Evolutionary conservation across 2,888 invertebrate genomes (phyloP).

Genomic region (Acanthopleura granulata): DNA sequence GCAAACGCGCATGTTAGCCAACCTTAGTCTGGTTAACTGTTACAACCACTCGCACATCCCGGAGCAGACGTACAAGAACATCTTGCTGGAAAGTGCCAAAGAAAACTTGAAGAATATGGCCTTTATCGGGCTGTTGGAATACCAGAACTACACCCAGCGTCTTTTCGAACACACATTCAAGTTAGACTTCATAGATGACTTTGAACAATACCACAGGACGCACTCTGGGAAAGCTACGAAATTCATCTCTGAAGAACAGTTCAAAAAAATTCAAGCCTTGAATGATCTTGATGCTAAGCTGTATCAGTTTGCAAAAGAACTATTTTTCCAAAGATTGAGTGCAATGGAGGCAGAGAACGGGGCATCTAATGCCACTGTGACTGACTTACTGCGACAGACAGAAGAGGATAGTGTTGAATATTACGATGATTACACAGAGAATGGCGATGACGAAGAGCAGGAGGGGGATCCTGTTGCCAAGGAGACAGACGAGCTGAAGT

Average conservation of each 20-base stretch:
- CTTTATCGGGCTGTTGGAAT: conserved; percentile 97
- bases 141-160: conserved; percentile 78
- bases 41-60: conserved; percentile 77
- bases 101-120: conserved; percentile 92
- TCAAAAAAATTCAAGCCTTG: conserved; percentile 77
- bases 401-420: neutral
- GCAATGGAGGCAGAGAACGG: conserved; percentile 34
- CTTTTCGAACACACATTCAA: conserved; percentile 66
- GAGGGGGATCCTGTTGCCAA: neutral
- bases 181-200: conserved; percentile 68
- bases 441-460: neutral
- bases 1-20: conserved; percentile 97
- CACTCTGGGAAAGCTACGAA: conserved; percentile 84
- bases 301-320: conserved; percentile 91
- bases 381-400: neutral
- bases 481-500: neutral
- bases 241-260: conserved; percentile 81
- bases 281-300: conserved; percentile 93
- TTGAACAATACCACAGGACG: conserved; percentile 93
- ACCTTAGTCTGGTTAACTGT: conserved; percentile 94
- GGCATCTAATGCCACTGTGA: neutral
- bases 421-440: neutral
- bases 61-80: conserved; percentile 59
- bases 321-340: conserved; percentile 77
- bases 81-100: conserved; percentile 95